Conservation (phyloP, 2,113 vertebrate genomes). For the Sylvietta virens region DNA sequence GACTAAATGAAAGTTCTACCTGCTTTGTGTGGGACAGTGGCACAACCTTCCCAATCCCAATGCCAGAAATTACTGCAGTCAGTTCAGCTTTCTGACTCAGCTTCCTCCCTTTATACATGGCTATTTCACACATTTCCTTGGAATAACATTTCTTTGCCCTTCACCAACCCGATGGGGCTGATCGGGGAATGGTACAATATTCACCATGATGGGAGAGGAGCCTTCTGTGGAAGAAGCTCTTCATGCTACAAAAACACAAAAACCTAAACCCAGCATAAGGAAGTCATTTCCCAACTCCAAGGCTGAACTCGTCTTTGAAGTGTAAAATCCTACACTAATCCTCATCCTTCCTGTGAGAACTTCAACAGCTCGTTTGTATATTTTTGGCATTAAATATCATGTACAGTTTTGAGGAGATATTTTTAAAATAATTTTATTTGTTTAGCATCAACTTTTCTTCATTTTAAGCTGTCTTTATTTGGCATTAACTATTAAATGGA, state of each 20-base stretch:
- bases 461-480: neutral
- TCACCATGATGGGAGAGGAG: neutral
- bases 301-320: neutral
- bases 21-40: fast-evolving
- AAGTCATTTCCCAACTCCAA: neutral
- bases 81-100: neutral
- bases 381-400: constrained; percentile 6
- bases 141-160: neutral
- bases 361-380: constrained; percentile 16
- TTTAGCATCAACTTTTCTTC: neutral
- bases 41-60: neutral
- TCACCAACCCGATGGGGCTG: neutral
- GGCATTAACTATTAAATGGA: neutral
- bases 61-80: neutral
- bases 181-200: neutral
- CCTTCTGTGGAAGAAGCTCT: neutral
- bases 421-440: constrained; percentile 2
- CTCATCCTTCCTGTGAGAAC: constrained; percentile 6
- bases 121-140: neutral
- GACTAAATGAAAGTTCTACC: neutral
- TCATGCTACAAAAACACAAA: neutral
- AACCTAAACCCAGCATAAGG: neutral
- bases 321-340: constrained; percentile 17
- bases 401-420: neutral
- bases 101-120: neutral